Percentiles rank a stretch among this genome's conserved stretches.
These are phyloP conservation scores for Eremophila alpestris DNA, from an alignment of 2,797 vertebrate species.

Conservation along the genomic window DNA sequence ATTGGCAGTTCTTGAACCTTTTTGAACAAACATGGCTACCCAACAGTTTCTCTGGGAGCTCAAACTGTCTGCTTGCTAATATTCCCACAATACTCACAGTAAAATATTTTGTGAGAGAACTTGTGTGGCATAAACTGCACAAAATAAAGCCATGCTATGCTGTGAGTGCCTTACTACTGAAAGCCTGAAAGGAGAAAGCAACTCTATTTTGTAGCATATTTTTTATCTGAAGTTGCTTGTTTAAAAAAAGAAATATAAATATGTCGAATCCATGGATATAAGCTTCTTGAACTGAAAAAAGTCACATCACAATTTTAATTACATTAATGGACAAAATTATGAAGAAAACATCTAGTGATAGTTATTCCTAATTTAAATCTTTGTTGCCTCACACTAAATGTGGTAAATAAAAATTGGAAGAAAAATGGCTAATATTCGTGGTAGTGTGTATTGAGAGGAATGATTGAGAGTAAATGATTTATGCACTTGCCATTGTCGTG, in stretches of 20 bases:
- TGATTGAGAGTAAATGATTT: not conserved
- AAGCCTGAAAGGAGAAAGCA: not conserved
- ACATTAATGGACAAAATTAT: not conserved
- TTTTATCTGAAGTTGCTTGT: not conserved
- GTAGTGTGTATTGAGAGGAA: not conserved
- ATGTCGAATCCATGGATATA: not conserved
- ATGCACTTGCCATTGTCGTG: not conserved
- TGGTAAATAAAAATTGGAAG: not conserved
- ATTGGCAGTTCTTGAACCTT: not conserved
- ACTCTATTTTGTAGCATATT: not conserved
- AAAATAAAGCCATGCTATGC: not conserved
- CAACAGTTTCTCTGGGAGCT: not conserved
- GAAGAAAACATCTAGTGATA: not conserved
- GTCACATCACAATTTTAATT: not conserved
- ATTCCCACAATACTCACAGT: not conserved
- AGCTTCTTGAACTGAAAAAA: not conserved
- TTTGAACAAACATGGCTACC: not conserved
- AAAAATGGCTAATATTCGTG: not conserved
- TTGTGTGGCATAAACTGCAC: not conserved
- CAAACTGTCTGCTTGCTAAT: not conserved
- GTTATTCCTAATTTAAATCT: not conserved
- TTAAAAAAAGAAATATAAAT: not conserved
- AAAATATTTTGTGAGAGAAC: not conserved
- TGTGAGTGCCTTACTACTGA: not conserved
- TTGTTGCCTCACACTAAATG: not conserved